A percentile compares a stretch with the other conserved stretches of the same genome.
Evolutionary conservation across 2,888 invertebrate species (phyloP).

Genomic region (Cantharis nigra): DNA sequence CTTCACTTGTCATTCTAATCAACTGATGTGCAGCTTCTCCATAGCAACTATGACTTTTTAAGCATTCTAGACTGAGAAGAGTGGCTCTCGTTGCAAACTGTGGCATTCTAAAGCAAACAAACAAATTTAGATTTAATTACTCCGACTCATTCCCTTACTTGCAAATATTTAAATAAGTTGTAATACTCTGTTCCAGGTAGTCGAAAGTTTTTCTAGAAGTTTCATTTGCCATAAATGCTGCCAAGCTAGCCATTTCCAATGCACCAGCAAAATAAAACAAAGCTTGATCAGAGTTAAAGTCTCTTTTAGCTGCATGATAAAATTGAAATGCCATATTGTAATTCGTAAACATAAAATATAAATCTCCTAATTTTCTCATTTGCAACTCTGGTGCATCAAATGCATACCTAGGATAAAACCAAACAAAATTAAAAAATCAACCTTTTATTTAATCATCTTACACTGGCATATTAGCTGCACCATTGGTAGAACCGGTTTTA

Average conservation of each 20-base stretch:
- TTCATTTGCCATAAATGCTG: conserved; percentile 87
- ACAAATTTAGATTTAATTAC: conserved; percentile 6
- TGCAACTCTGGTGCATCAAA: conserved; percentile 89
- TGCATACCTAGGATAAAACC: conserved; percentile 67
- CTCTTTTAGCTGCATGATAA: conserved; percentile 96
- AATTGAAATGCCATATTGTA: conserved; percentile 91
- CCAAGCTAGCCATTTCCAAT: conserved; percentile 92
- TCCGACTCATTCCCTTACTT: conserved; percentile 63
- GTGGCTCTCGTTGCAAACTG: conserved; percentile 93
- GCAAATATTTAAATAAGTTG: conserved; percentile 88
- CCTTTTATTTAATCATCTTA: conserved; percentile 55
- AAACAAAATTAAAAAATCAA: conserved; percentile 2
- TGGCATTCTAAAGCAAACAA: conserved; percentile 67
- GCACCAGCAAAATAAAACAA: conserved; percentile 98
- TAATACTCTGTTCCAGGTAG: conserved; percentile 95
- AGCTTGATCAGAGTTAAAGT: conserved; percentile 95
- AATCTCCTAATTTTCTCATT: conserved; percentile 88
- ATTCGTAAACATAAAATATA: conserved; percentile 95
- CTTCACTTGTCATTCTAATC: conserved; percentile 95
- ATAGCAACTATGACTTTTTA: conserved; percentile 76
- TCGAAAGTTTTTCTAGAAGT: conserved; percentile 77
- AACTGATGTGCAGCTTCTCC: conserved; percentile 95
- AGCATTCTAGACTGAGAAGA: conserved; percentile 83
- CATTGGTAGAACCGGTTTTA: conserved; percentile 76
- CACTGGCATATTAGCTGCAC: conserved; percentile 81